Base-by-base conservation (phyloP, 2,888 invertebrate species). In the Cheilosia pagana region DNA sequence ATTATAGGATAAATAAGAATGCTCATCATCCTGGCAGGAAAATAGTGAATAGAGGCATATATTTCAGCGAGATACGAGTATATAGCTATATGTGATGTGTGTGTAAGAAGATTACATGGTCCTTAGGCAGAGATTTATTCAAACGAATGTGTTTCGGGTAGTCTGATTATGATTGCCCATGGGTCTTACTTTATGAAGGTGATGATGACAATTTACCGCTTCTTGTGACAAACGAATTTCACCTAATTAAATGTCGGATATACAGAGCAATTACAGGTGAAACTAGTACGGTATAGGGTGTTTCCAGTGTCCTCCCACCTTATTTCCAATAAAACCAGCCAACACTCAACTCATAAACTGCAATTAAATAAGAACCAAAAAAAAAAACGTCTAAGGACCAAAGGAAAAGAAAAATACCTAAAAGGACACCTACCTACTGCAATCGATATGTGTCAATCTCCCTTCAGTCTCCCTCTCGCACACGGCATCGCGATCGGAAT, bases 61-160 rank as follows among this genome's bases (percentile, higher is more conserved):
- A 52, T 72, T 50, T 19, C 60, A 31, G 31, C n/a, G 21, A 62
- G 60, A 52, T 1, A 28, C 28, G 43, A 10, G 16, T 45, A 25
- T 14, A 7, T 60, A 28, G 10, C n/a, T n/a, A n/a, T n/a, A n/a
- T n/a, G n/a, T n/a, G n/a, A n/a, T n/a, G n/a, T 62, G 31, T 52
- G 43, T 41, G 41, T 71, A 62, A 52, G 50, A 28, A 41, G 71
- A 71, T 71, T 71, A 59, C 59, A 72, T 7, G 52, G 41, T 60
- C 60, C 50, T 71, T 71, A 41, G 71, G 21, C 35, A 59, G 48
- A 59, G 59, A 72, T 62, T 52, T 60, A 43, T 60, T 41, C 41
- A 39, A 10, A 31, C 7, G 71, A 52, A 60, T 35, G 23, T 60
- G 55, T 41, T 60, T 39, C 31, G 19, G 5, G 48, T 70, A 35